These are phyloP conservation scores for Drosophila ambigua DNA, from an alignment of 1,140 invertebrate species.

Conservation along the genomic window DNA sequence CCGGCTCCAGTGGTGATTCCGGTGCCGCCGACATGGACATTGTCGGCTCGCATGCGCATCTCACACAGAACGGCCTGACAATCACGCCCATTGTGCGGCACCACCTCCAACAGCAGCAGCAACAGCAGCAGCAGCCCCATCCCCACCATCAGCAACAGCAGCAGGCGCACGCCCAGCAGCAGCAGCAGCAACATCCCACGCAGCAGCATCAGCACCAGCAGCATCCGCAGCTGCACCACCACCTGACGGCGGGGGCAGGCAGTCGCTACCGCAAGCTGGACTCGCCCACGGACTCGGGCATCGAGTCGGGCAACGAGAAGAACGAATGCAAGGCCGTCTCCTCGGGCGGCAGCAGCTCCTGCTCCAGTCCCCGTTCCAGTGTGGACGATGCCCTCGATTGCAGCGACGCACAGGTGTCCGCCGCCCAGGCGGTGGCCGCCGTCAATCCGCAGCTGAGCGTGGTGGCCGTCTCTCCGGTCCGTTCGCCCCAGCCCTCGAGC, in stretches of 20 bases:
- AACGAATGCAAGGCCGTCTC: conserved; percentile 89
- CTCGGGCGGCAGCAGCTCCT: conserved; percentile 89
- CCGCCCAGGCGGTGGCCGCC: conserved; percentile 28
- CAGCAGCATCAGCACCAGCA: conserved; percentile 60
- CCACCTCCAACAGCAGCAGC: conserved; percentile 78
- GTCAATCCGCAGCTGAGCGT: conserved; percentile 53
- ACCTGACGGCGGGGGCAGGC: conserved; percentile 63
- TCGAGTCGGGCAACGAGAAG: conserved; percentile 95
- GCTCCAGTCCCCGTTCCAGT: conserved; percentile 93
- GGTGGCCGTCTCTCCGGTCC: conserved; percentile 73
- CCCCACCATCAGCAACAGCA: conserved; percentile 58
- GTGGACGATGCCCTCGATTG: conserved; percentile 91
- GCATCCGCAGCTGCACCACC: conserved; percentile 75
- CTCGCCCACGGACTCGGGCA: conserved; percentile 95
- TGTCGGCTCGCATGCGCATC: conserved; percentile 87
- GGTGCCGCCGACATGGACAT: conserved; percentile 89
- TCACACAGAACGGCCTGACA: conserved; percentile 88
- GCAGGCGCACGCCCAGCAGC: conserved; percentile 44
- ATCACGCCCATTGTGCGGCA: conserved; percentile 87
- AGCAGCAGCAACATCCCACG: conserved; percentile 61
- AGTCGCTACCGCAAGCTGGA: conserved; percentile 91
- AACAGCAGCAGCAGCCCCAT: conserved; percentile 38
- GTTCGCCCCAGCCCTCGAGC: conserved; percentile 74
- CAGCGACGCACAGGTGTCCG: conserved; percentile 77
- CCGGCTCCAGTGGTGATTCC: conserved; percentile 91